phyloP scores from a whole-genome alignment of 1,140 invertebrate species.

The Habropoda laboriosa region DNA sequence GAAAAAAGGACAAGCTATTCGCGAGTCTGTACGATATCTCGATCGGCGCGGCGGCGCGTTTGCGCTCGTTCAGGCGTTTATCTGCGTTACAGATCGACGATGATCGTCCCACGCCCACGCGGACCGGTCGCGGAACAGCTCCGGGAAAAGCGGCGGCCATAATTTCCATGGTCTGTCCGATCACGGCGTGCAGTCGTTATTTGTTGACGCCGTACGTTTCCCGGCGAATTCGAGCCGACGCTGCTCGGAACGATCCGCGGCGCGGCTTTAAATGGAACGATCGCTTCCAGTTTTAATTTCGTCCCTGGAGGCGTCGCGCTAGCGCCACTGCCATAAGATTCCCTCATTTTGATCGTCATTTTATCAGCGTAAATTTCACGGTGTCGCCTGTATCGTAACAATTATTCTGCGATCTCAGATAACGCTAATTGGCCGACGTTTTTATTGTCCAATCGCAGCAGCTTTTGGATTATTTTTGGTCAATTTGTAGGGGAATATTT shows the following conservation, averaged over 20 bases:
- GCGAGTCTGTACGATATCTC: neutral
- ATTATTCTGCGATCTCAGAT: too few species aligned
- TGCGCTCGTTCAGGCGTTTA: conserved; percentile 2
- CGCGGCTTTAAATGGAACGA: neutral
- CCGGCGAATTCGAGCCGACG: neutral
- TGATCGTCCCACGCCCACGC: conserved; percentile 29
- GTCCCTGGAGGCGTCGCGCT: too few species aligned
- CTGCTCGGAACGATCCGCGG: neutral
- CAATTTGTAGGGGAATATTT: too few species aligned
- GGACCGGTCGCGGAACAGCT: neutral
- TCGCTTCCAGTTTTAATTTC: conserved; percentile 12
- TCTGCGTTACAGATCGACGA: conserved; percentile 38
- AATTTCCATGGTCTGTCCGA: conserved; percentile 23
- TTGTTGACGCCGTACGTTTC: conserved; percentile 28
- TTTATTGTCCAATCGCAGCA: too few species aligned
- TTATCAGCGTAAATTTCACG: neutral
- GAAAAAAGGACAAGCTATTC: neutral
- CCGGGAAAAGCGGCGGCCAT: neutral
- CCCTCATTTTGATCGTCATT: neutral
- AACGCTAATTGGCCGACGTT: too few species aligned
- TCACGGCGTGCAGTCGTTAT: conserved; percentile 7
- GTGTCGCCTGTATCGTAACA: neutral
- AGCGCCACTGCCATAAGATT: neutral
- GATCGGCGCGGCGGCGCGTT: conserved; percentile 24
- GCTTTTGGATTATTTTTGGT: too few species aligned